These are phyloP conservation scores for Myiothlypis chrysogaster DNA, from an alignment of 2,797 vertebrate genomes.

Conservation along the genomic window DNA sequence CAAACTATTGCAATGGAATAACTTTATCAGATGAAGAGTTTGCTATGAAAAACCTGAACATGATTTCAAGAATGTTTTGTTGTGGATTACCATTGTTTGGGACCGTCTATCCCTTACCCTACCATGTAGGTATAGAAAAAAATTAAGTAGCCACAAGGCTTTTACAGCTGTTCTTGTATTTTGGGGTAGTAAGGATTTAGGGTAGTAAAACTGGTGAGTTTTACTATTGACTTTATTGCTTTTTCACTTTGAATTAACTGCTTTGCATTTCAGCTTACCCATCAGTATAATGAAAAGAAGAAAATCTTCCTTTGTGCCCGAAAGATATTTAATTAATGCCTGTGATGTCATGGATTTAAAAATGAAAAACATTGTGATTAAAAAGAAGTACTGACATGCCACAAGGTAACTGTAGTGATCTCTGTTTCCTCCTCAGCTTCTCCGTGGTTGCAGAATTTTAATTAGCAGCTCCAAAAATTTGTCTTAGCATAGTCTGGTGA, in stretches of 20 bases:
- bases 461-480: background rate
- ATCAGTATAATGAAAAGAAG: background rate
- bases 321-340: background rate
- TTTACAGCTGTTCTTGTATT: background rate
- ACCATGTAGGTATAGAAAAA: background rate
- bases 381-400: background rate
- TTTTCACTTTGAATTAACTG: background rate
- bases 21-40: background rate
- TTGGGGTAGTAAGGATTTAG: background rate
- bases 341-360: background rate
- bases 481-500: background rate
- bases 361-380: background rate
- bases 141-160: background rate
- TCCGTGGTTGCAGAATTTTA: background rate
- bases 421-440: background rate
- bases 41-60: background rate
- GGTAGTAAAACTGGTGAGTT: background rate
- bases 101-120: background rate
- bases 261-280: background rate
- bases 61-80: background rate
- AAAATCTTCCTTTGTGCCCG: background rate
- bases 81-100: background rate
- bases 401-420: background rate
- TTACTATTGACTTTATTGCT: background rate
- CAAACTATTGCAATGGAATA: background rate